Evolutionary conservation across 2,113 vertebrate genomes (phyloP).

Genomic region (Pangasianodon hypophthalmus): DNA sequence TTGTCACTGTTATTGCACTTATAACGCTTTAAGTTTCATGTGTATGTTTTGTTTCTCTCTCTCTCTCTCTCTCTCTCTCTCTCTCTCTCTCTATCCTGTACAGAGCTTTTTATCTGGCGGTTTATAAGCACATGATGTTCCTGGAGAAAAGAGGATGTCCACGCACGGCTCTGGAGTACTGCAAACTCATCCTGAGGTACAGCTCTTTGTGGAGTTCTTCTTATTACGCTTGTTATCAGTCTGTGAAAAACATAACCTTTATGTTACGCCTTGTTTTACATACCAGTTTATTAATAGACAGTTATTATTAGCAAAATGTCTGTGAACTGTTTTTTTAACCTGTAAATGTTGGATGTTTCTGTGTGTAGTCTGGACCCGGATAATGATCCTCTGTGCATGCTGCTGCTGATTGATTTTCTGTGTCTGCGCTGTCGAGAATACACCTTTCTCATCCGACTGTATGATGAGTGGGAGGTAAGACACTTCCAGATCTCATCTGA

Average conservation of each 20-base stretch:
- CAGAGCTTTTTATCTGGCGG: constrained; percentile 92
- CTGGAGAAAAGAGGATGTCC: constrained; percentile 95
- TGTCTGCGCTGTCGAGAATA: constrained; percentile 86
- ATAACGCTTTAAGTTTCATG: not conserved
- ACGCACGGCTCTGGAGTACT: constrained; percentile 92
- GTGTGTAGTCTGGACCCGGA: constrained; percentile 87
- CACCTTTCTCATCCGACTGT: constrained; percentile 80
- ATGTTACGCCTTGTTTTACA: not conserved
- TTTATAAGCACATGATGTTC: constrained; percentile 96
- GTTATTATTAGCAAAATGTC: not conserved
- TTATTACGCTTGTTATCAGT: not conserved
- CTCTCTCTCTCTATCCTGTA: constrained; percentile 7
- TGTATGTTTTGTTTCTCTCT: not conserved
- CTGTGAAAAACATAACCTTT: not conserved
- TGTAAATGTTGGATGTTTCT: not conserved
- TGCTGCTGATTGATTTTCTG: constrained; percentile 89
- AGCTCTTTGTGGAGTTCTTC: not conserved
- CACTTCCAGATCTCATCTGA: not conserved
- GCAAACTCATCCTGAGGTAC: constrained; percentile 93
- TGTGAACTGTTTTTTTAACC: not conserved
- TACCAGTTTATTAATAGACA: not conserved
- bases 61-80: not conserved
- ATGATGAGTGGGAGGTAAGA: constrained; percentile 94
- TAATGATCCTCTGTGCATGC: constrained; percentile 88
- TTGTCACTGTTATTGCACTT: not conserved